Conservation (phyloP, 2,113 vertebrate species). For the Rattus norvegicus region DNA sequence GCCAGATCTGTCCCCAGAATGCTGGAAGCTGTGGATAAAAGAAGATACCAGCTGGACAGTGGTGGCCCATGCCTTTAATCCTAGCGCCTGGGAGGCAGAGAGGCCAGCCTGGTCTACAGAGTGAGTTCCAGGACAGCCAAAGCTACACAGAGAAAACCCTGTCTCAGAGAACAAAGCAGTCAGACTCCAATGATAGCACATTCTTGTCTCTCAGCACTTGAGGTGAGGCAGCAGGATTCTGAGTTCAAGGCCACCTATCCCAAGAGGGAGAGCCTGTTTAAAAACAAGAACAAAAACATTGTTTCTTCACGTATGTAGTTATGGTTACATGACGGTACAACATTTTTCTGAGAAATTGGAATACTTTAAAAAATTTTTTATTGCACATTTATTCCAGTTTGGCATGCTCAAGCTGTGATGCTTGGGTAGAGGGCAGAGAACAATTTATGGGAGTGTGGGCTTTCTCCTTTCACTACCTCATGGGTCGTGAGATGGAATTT, state of each 20-base stretch:
- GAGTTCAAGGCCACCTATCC: not conserved
- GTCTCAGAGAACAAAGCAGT: not conserved
- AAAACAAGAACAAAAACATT: not conserved
- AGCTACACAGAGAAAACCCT: not conserved
- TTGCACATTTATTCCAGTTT: not conserved
- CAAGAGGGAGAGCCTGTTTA: not conserved
- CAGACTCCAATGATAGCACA: not conserved
- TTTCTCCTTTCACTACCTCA: not conserved
- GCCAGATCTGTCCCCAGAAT: not conserved
- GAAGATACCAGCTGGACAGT: too few species aligned
- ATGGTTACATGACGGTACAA: too few species aligned
- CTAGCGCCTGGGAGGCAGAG: not conserved
- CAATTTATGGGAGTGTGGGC: too few species aligned
- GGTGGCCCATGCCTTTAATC: not conserved
- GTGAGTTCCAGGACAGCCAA: not conserved
- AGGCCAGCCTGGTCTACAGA: not conserved
- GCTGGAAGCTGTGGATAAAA: not conserved
- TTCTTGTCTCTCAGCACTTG: not conserved
- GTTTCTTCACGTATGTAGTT: not conserved
- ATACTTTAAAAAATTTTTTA: not conserved
- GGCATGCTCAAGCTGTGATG: not conserved
- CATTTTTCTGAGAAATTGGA: constrained; percentile 8
- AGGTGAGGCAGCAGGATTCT: not conserved
- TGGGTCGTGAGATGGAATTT: not conserved
- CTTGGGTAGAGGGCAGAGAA: not conserved